Percentiles rank a stretch among this genome's conserved stretches.
These are phyloP conservation scores for Lepus europaeus DNA, from an alignment of 2,113 vertebrate species.

Conservation along the genomic window DNA sequence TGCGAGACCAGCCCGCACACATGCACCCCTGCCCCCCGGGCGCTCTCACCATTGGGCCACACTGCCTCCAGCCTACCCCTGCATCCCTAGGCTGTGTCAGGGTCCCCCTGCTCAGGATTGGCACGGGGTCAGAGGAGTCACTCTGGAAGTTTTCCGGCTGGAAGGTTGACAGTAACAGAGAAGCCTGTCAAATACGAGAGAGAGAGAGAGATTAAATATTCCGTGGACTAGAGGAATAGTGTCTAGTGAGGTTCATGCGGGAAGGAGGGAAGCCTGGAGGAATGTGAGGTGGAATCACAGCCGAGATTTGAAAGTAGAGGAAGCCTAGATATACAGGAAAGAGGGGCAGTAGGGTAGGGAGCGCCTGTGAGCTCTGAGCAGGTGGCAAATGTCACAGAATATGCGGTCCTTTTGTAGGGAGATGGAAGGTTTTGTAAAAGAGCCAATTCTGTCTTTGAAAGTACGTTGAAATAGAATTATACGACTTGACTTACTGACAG, in stretches of 20 bases:
- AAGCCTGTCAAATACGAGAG: background rate
- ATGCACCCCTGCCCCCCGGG: background rate
- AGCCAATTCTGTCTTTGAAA: constrained; percentile 20
- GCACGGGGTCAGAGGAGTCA: background rate
- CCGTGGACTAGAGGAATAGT: background rate
- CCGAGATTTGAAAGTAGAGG: constrained; percentile 57
- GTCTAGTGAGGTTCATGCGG: background rate
- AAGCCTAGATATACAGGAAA: background rate
- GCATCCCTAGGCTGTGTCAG: background rate
- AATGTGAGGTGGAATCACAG: constrained; percentile 15
- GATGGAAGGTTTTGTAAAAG: background rate
- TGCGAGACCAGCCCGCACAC: background rate
- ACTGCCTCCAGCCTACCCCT: background rate
- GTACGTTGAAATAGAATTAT: constrained; percentile 12
- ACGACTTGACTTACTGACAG: background rate
- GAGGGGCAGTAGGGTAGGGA: background rate
- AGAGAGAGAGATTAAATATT: background rate
- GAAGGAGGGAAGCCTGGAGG: background rate
- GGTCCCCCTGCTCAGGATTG: background rate
- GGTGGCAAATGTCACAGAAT: constrained; percentile 1
- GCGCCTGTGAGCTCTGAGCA: background rate
- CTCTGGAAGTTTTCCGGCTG: background rate
- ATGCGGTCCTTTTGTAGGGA: background rate
- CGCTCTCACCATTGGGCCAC: background rate
- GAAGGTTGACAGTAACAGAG: background rate